A percentile compares a stretch with the other conserved stretches of the same genome.
phyloP scores from a whole-genome alignment of 2,113 vertebrate genomes.

The Scophthalmus maximus region DNA sequence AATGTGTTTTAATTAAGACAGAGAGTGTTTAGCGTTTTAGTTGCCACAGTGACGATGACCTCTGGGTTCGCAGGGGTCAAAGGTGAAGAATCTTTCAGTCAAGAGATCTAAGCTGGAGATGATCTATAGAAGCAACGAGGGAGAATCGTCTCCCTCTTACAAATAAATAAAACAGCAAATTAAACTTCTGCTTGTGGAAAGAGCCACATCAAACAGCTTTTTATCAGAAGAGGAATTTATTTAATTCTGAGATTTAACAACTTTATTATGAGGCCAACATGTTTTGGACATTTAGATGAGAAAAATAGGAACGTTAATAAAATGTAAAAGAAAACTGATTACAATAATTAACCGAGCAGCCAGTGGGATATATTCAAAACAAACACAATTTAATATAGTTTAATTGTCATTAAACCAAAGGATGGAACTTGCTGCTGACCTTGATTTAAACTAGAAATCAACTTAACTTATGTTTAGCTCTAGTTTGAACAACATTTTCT shows the following conservation, averaged over 20 bases:
- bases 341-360: too few species aligned
- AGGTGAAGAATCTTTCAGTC: conserved; percentile 75
- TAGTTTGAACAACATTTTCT: too few species aligned
- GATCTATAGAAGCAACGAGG: conserved; percentile 42
- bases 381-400: too few species aligned
- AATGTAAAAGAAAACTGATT: too few species aligned
- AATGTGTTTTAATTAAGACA: conserved; percentile 75
- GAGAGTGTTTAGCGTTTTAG: conserved; percentile 45
- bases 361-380: too few species aligned
- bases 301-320: not conserved
- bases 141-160: conserved; percentile 8
- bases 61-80: conserved; percentile 52
- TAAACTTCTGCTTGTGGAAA: conserved; percentile 13
- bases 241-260: not conserved
- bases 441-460: too few species aligned
- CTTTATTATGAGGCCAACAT: not conserved
- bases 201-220: conserved; percentile 19
- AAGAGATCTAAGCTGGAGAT: conserved; percentile 65
- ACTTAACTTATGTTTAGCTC: too few species aligned
- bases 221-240: not conserved
- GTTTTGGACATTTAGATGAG: not conserved
- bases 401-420: too few species aligned
- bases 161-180: conserved; percentile 43
- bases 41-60: conserved; percentile 68
- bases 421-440: too few species aligned